Base-by-base conservation (phyloP, 2,888 invertebrate genomes). In the Cordilura impudica region DNA sequence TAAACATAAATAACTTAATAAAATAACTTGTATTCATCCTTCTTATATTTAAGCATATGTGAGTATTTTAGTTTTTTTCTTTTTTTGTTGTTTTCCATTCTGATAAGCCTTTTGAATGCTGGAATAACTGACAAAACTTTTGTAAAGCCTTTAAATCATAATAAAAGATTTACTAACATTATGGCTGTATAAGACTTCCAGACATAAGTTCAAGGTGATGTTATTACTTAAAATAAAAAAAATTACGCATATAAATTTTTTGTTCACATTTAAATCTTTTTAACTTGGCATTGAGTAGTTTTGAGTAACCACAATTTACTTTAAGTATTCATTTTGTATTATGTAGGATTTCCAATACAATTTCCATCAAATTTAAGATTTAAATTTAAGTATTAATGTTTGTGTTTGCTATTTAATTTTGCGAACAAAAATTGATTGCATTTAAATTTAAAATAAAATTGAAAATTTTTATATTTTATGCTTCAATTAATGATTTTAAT, bases 161-260 rank as follows among this genome's bases (percentile, higher is more conserved):
- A 53, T 65, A 5, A 19, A 67, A 19, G 31, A 21, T 31, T 35
- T 43, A 3, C 45, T 45, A 45, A 45, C 19, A 16, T 54, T 12
- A 16, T 65, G 23, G 10, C 45, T 12, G 4, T 45, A 51, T n/a
- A 19, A 67, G 21, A 31, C 54, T 31, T 31, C 2, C 31, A 31
- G 12, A 31, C 31, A 31, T 16, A 58, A 69, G 56, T 69, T 58
- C 56, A 69, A 69, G 67, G 56, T 69, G 31, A 58, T 35, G 45
- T 31, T 31, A 31, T 31, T 31, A 31, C 2, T 31, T n/a, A n/a
- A n/a, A n/a, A n/a, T n/a, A n/a, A n/a, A n/a, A n/a, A n/a, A n/a
- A n/a, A n/a, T n/a, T n/a, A n/a, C n/a, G n/a, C n/a, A n/a, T n/a
- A n/a, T n/a, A n/a, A n/a, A n/a, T n/a, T n/a, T n/a, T n/a, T n/a